Conservation (phyloP, 2,888 invertebrate species). For the Lathronympha strigana region DNA sequence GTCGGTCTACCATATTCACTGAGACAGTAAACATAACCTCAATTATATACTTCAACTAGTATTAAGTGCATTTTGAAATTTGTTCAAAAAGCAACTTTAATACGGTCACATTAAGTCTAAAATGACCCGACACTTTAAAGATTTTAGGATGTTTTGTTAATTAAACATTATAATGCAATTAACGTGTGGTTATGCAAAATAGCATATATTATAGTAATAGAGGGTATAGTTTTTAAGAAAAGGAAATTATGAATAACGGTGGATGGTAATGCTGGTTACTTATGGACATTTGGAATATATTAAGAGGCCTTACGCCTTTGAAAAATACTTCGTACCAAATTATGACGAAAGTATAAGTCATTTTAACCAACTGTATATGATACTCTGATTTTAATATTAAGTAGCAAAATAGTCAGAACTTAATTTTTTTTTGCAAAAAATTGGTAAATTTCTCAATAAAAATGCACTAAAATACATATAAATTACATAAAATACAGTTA, state of each 20-base stretch:
- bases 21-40: not conserved
- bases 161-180: not conserved
- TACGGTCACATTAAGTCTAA: not conserved
- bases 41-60: not conserved
- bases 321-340: no score
- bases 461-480: no score
- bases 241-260: constrained; percentile 6
- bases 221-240: not conserved
- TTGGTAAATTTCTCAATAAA: no score
- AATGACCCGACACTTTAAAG: not conserved
- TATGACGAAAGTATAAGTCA: no score
- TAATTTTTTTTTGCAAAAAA: no score
- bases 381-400: no score
- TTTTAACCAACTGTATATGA: no score
- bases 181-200: not conserved
- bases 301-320: no score
- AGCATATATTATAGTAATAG: not conserved
- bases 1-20: constrained; percentile 5
- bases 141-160: not conserved
- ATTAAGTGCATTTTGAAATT: not conserved
- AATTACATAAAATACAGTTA: no score
- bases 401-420: no score
- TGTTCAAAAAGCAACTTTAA: not conserved
- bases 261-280: not conserved
- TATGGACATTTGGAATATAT: constrained; percentile 1